Conservation (phyloP, 2,888 invertebrate genomes). For the Aporophyla nigra region DNA sequence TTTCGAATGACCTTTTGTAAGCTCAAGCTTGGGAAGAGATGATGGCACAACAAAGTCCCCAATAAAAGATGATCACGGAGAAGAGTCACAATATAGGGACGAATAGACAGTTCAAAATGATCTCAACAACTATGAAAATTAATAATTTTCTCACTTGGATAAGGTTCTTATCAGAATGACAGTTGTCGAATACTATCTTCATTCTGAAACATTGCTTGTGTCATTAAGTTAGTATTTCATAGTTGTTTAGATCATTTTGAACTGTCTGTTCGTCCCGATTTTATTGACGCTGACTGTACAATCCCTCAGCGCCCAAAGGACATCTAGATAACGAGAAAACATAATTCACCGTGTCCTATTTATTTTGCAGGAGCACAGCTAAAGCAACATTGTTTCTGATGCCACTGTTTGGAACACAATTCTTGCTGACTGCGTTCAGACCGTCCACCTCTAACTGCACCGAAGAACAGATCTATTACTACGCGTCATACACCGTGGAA, state of each 20-base stretch:
- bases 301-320: background rate
- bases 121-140: no score
- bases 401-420: constrained; percentile 93
- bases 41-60: no score
- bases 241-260: no score
- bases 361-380: constrained; percentile 89
- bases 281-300: background rate
- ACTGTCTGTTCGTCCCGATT: no score
- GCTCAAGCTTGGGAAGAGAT: background rate
- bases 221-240: no score
- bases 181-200: no score
- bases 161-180: no score
- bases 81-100: background rate
- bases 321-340: background rate
- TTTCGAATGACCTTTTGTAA: background rate
- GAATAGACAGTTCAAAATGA: no score
- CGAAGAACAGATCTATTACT: constrained; percentile 91
- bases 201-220: no score
- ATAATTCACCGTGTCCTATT: background rate
- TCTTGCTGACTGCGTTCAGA: constrained; percentile 91
- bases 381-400: constrained; percentile 93
- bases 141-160: no score
- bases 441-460: constrained; percentile 88
- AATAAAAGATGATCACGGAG: no score
- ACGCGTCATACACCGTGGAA: constrained; percentile 91